Percentiles rank a stretch among this genome's conserved stretches.
Evolutionary conservation across 2,797 vertebrate genomes (phyloP).

Genomic region (Phoeniculus purpureus): DNA sequence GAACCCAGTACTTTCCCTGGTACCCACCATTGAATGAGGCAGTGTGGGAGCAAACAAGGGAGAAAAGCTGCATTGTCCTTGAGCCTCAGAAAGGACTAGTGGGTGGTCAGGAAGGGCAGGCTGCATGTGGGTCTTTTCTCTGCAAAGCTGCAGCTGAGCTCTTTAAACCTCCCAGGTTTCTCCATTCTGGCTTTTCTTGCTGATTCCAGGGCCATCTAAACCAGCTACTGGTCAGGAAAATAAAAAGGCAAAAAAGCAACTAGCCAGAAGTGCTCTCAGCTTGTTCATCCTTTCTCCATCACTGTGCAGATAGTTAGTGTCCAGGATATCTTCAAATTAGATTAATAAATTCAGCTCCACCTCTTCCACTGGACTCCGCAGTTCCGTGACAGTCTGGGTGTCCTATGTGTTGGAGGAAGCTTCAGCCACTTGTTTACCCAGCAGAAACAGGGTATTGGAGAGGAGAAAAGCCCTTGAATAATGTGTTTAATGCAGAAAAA

Average conservation of each 20-base stretch:
- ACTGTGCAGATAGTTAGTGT: background rate
- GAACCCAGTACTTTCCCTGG: background rate
- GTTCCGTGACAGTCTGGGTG: background rate
- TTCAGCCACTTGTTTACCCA: background rate
- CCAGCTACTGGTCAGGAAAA: background rate
- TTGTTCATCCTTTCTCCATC: background rate
- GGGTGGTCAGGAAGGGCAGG: background rate
- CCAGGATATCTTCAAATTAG: background rate
- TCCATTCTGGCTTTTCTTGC: background rate
- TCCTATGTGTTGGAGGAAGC: background rate
- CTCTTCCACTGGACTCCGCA: background rate
- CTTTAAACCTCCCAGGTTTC: background rate
- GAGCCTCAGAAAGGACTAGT: background rate
- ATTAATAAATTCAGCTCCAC: background rate
- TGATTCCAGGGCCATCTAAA: background rate
- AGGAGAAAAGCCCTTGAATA: slow-evolving; percentile 53
- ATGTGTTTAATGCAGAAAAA: slow-evolving; percentile 66
- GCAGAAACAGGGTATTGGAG: slow-evolving; percentile 6
- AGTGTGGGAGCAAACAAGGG: background rate
- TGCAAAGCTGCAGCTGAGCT: background rate
- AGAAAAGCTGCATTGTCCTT: background rate
- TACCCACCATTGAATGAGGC: background rate
- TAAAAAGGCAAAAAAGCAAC: background rate
- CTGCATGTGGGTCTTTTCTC: background rate
- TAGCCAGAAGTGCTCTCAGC: background rate